A percentile compares a stretch with the other conserved stretches of the same genome.
Conservation (phyloP, 2,113 vertebrate species). For the Mesembrinibis cayennensis region DNA sequence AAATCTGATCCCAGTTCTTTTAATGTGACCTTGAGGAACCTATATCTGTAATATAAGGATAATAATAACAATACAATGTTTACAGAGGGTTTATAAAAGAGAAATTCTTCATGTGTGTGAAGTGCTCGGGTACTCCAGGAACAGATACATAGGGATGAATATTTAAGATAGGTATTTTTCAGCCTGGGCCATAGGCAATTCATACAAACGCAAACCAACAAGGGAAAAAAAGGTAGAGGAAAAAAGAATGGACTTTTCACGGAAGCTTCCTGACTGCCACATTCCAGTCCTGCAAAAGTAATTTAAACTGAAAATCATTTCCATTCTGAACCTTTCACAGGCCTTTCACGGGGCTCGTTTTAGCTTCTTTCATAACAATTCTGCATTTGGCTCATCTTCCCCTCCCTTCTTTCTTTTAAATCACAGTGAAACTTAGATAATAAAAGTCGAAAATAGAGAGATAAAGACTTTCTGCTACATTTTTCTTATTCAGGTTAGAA, state of each 20-base stretch:
- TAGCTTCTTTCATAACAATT: background rate
- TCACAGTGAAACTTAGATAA: slow-evolving; percentile 37
- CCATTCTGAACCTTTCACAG: slow-evolving; percentile 23
- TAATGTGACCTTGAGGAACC: background rate
- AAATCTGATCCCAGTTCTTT: background rate
- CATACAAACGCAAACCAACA: background rate
- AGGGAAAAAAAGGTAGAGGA: background rate
- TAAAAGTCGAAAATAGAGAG: slow-evolving; percentile 39
- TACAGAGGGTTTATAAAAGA: background rate
- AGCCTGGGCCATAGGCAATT: background rate
- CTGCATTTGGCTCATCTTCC: slow-evolving; percentile 19
- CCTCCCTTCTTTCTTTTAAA: slow-evolving; percentile 32
- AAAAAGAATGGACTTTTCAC: background rate
- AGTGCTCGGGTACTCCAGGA: background rate
- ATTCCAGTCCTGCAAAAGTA: slow-evolving; percentile 5
- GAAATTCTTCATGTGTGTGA: background rate
- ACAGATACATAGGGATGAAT: background rate
- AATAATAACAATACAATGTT: background rate
- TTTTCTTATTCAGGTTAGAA: slow-evolving; percentile 55
- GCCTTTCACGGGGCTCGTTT: background rate
- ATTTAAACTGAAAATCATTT: slow-evolving; percentile 61
- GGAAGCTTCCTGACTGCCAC: background rate
- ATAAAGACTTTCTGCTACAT: slow-evolving; percentile 56
- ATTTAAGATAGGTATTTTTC: background rate
- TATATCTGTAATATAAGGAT: background rate